Conservation (phyloP, 2,113 vertebrate species). For the Furnarius figulus region DNA sequence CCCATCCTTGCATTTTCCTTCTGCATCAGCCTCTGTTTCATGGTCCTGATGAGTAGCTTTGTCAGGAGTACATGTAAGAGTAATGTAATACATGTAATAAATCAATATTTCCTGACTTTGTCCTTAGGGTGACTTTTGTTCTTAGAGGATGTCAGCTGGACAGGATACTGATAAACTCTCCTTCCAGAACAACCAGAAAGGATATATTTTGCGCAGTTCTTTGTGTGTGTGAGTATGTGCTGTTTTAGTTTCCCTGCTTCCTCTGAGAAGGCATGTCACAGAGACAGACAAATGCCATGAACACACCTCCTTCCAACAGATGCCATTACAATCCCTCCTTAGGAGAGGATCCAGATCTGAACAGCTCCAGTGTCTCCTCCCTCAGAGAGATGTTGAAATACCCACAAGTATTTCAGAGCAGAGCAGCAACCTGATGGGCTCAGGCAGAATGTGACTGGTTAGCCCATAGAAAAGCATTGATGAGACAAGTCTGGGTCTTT, state of each 20-base stretch:
- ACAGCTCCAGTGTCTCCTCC: rapidly evolving
- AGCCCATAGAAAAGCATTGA: background rate
- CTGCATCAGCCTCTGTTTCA: background rate
- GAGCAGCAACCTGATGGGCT: background rate
- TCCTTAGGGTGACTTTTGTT: background rate
- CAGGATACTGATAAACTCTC: background rate
- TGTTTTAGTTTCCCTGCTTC: background rate
- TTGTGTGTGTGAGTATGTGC: rapidly evolving
- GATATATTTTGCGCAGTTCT: background rate
- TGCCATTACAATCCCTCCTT: background rate
- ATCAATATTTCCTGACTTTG: background rate
- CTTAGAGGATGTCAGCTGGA: background rate
- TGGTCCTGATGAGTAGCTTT: background rate
- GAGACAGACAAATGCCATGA: rapidly evolving
- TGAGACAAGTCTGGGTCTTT: constrained; percentile 25
- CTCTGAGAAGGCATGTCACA: background rate
- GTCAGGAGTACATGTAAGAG: background rate
- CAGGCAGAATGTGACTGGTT: background rate
- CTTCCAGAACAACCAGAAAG: background rate
- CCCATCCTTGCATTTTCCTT: background rate
- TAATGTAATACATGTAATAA: too few species aligned
- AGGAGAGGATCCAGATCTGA: background rate
- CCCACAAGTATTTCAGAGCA: background rate
- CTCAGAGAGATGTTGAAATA: background rate
- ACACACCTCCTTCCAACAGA: background rate